Evolutionary conservation across 2,797 vertebrate species (phyloP), one percentile per base, ranked within the genome.

Genomic region (Echiichthys vipera): DNA sequence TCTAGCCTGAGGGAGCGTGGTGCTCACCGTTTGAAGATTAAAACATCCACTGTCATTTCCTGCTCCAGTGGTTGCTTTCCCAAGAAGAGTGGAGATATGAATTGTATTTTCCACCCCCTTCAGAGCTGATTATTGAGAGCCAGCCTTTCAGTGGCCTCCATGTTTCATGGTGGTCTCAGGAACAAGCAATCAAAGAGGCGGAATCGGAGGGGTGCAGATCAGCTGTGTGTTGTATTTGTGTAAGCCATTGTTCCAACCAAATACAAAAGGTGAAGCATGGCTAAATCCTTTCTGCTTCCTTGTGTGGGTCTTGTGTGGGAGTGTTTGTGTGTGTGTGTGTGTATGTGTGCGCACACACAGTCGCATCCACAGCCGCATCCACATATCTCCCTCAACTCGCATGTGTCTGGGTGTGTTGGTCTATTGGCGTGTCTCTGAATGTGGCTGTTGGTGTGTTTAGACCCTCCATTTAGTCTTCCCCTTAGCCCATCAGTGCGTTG

Each of bases 191-290:
- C 94, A 95, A 96, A 92, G 92, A 95, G 94, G 93, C 85, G 84
- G 95, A 95, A 96, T 94, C 94, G 93, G 93, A 91, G 88, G 93
- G 95, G 85, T 93, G 94, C 94, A 91, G 95, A 96, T 89, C 91
- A 95, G 94, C 94, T 94, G 90, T 82, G 95, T 95, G 96, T 96
- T 93, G 94, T 96, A 95, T 94, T 96, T 94, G 94, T 94, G 94
- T 94, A 94, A 94, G 94, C 93, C 93, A 96, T 99, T 99, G 97
- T 98, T 96, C 96, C 92, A 89, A 91, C 89, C 89, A 88, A 87
- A 94, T 93, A 96, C 95, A 98, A 96, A 98, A 97, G 96, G 94
- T 95, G 95, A 98, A 96, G 97, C 97, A 96, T 98, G 96, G 95
- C 95, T 97, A 96, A 95, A 94, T 97, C 96, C 93, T 96, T 97